phyloP scores from a whole-genome alignment of 2,113 vertebrate species.

The Chlorocebus sabaeus region DNA sequence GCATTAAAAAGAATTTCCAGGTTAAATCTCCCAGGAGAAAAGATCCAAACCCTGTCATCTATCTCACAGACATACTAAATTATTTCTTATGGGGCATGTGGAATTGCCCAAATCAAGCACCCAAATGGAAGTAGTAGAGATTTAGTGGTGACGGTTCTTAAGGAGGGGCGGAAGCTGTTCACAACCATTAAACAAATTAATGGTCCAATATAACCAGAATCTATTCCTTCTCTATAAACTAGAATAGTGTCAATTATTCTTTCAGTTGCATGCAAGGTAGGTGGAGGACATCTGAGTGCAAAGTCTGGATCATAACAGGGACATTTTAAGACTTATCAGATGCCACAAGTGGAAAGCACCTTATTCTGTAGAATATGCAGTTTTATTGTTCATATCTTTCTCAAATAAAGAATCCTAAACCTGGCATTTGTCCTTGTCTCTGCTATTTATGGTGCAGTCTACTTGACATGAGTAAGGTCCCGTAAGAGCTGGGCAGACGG shows the following conservation, averaged over 20 bases:
- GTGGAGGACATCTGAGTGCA: neutral
- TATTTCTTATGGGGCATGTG: constrained; percentile 47
- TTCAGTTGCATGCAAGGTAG: neutral
- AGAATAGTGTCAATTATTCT: constrained; percentile 46
- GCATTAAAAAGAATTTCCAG: constrained; percentile 67
- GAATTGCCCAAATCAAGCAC: constrained; percentile 63
- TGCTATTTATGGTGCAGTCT: neutral
- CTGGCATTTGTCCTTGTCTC: neutral
- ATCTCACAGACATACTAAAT: constrained; percentile 64
- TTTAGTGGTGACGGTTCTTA: constrained; percentile 50
- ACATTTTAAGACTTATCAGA: constrained; percentile 41
- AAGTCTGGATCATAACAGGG: neutral
- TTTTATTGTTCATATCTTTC: neutral
- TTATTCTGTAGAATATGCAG: neutral
- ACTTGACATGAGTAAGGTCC: neutral
- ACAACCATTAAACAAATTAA: constrained; percentile 70
- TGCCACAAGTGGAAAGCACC: neutral
- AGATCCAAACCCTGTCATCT: constrained; percentile 42
- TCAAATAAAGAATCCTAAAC: neutral
- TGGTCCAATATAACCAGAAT: constrained; percentile 49
- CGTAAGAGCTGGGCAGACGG: neutral
- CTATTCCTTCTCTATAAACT: constrained; percentile 50
- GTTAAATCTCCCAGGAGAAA: constrained; percentile 71
- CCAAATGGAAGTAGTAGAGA: constrained; percentile 43
- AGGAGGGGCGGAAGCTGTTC: neutral